Evolutionary conservation across 2,797 vertebrate species (phyloP), one percentile per base, ranked within the genome.

Genomic region (Hemitrygon akajei): DNA sequence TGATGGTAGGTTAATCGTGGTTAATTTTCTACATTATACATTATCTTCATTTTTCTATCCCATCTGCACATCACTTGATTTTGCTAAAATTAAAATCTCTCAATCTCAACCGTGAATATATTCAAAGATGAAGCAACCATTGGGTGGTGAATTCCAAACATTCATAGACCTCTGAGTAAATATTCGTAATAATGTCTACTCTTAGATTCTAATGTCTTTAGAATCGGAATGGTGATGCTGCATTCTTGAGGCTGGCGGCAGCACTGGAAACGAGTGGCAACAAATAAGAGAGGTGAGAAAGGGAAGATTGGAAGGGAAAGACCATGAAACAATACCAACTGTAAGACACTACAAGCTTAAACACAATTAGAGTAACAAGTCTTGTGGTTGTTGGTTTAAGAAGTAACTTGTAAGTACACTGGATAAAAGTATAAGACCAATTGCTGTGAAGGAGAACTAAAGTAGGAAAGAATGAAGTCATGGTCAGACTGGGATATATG

Each of bases 381-480:
- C n/a, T 89, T 89, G n/a, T 18, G 30, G 16, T 89, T 60, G n/a
- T 60, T 86, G 30, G 0, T 14, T 89, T 89, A 69, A n/a, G n/a
- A 18, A 69, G 34, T 69, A 66, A 9, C 63, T 25, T 69, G 7
- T 69, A 89, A 69, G 37, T 69, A 34, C 4, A 86, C 56, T 69
- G 84, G 60, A 20, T 89, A 69, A 63, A 69, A 89, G n/a, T 66
- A 89, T 60, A 37, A 37, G 14, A 69, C 60, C n/a, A 22, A 69
- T 63, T 22, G 30, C 63, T 89, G 86, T 12, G 56, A 12, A 27
- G 30, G 25, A n/a, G n/a, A 69, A 89, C 20, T 89, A 7, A 22
- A 60, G 2, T 89, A 89, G 63, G 86, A 89, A 69, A 89, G n/a
- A n/a, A 69, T 89, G n/a, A 89, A 37, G 86, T 37, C 69, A 89